These are phyloP conservation scores for Drosophila watanabei DNA, from an alignment of 1,140 invertebrate genomes.

Conservation along the genomic window DNA sequence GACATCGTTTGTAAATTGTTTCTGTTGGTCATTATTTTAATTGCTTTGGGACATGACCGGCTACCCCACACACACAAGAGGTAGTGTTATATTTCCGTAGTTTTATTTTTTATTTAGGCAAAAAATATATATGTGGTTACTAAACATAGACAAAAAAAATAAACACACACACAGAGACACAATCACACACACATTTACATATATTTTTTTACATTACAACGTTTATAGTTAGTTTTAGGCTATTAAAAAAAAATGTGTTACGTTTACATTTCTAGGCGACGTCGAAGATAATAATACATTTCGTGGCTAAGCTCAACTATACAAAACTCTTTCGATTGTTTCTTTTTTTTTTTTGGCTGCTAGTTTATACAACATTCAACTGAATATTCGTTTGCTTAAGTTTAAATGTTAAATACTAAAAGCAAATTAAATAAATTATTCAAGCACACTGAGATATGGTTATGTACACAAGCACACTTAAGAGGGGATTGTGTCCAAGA, in stretches of 20 bases:
- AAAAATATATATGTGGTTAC: constrained; percentile 61
- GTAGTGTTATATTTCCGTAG: constrained; percentile 33
- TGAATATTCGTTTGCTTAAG: constrained; percentile 46
- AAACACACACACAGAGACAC: not conserved
- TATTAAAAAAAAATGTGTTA: constrained; percentile 29
- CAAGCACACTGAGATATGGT: constrained; percentile 25
- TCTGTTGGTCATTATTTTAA: constrained; percentile 69
- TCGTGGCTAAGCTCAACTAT: constrained; percentile 64
- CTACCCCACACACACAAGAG: not conserved
- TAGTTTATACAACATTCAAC: constrained; percentile 79
- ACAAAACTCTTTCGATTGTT: constrained; percentile 12
- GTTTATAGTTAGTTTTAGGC: constrained; percentile 15
- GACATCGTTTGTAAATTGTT: constrained; percentile 54
- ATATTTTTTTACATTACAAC: constrained; percentile 31
- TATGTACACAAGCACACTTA: constrained; percentile 22
- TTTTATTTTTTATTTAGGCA: constrained; percentile 70
- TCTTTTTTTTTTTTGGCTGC: constrained; percentile 64
- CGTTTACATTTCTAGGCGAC: constrained; percentile 30
- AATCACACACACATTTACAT: too few species aligned
- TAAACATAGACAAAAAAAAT: constrained; percentile 45
- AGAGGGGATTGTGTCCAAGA: not conserved
- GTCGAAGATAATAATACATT: constrained; percentile 68
- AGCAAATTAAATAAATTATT: constrained; percentile 67
- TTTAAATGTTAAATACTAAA: constrained; percentile 41
- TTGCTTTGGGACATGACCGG: constrained; percentile 35